A percentile compares a stretch with the other conserved stretches of the same genome.
These are phyloP conservation scores for Varanus salvator DNA, from an alignment of 2,113 vertebrate species.

Conservation along the genomic window DNA sequence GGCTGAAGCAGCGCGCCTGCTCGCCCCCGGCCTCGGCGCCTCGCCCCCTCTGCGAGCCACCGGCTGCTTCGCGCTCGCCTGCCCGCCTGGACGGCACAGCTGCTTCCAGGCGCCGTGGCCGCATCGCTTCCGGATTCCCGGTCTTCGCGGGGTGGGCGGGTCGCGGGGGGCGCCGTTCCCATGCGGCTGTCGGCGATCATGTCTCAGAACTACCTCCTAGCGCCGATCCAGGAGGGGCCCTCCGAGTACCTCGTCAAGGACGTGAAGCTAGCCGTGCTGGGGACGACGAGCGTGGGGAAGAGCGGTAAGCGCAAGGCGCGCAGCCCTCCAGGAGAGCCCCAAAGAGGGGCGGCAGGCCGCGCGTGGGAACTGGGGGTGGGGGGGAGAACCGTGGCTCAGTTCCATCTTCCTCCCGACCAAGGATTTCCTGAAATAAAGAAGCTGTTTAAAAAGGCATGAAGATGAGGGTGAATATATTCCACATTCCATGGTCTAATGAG, in stretches of 20 bases:
- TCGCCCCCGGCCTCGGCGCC: no score
- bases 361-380: no score
- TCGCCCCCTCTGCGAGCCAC: neutral
- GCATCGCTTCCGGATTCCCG: neutral
- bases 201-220: constrained; percentile 79
- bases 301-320: constrained; percentile 77
- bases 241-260: constrained; percentile 69
- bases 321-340: no score
- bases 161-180: neutral
- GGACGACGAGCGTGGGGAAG: constrained; percentile 81
- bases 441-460: no score
- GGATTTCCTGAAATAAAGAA: neutral
- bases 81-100: neutral
- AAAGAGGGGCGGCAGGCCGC: no score
- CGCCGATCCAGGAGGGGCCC: constrained; percentile 79
- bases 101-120: no score
- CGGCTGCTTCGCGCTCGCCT: no score
- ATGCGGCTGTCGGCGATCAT: constrained; percentile 63
- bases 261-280: constrained; percentile 80
- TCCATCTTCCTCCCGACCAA: no score
- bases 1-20: neutral
- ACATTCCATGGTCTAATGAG: no score
- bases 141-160: no score
- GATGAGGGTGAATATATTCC: neutral
- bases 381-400: no score